Evolutionary conservation across 2,113 vertebrate genomes (phyloP).

Genomic region (Columba livia): DNA sequence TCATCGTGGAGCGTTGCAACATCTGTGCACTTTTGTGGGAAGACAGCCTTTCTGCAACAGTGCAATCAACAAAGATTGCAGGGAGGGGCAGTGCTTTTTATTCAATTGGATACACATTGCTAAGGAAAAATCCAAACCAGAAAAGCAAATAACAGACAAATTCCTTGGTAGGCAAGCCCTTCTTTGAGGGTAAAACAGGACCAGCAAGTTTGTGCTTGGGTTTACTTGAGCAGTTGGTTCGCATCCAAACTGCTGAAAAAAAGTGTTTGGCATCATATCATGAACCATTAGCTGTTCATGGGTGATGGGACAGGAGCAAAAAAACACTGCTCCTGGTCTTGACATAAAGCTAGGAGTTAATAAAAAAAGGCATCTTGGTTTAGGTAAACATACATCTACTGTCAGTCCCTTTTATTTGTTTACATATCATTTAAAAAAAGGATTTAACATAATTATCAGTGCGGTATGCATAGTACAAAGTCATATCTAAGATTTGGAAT

Average conservation of each 20-base stretch:
- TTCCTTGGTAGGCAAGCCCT: background rate
- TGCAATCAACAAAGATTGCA: background rate
- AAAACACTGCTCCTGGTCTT: background rate
- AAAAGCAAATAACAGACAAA: background rate
- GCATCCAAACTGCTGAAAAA: background rate
- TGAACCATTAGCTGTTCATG: background rate
- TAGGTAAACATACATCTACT: too few relatives aligned
- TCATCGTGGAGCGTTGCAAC: rapidly evolving
- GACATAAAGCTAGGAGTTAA: background rate
- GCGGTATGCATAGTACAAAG: background rate
- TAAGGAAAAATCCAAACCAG: background rate
- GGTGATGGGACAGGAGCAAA: background rate
- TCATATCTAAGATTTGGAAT: background rate
- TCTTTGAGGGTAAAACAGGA: background rate
- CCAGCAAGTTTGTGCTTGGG: background rate
- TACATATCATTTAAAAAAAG: background rate
- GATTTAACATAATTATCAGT: background rate
- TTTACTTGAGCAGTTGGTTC: background rate
- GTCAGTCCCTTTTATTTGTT: background rate
- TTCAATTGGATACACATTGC: background rate
- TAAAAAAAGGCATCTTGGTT: background rate
- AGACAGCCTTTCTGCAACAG: too few relatives aligned
- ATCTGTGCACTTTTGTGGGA: background rate
- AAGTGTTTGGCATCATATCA: background rate
- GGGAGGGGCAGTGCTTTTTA: background rate